Evolutionary conservation across 2,797 vertebrate species (phyloP), one percentile per base, ranked within the genome.

Genomic region (Pipistrellus pygmaeus): DNA sequence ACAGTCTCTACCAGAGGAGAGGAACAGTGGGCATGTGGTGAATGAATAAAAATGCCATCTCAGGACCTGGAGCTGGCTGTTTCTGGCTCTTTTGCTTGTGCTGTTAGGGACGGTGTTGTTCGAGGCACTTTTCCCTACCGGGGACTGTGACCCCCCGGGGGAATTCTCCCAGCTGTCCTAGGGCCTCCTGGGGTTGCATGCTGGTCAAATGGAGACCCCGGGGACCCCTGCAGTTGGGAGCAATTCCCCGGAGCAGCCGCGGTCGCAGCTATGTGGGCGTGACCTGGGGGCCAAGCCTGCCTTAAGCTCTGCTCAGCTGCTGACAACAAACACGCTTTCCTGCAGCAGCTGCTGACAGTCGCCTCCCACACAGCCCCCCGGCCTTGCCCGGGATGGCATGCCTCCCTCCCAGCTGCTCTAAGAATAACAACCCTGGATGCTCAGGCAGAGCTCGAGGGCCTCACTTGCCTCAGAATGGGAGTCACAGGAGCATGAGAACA

Each of bases 351-450:
- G 97, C 78, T 90, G 94, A 90, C 85, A 88, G 92, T 82, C 3
- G 25, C 95, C 93, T 96, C 96, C 96, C 95, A 95, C 97, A 51
- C 13, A 1, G 78, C 92, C 91, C 96, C 85, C 76, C 75, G 81
- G 81, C 77, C 96, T 93, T 93, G 93, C 93, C 86, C 0, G n/a
- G 88, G 93, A 87, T 53, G 75, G 93, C 96, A 83, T 38, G 94
- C 44, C 86, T 93, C 69, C 57, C 91, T 97, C 94, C 82, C 30
- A 12, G 60, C 51, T 38, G 81, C 57, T 90, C 91, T 97, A 97
- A 96, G 95, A 95, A 96, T 95, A 97, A 95, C 95, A 89, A 8
- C 44, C 15, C 46, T 94, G 2, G 82, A 62, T 85, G 90, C 96
- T 90, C 76, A 94, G 71, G 53, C 68, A 66, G 89, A 81, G 55